Conservation (phyloP, 2,888 invertebrate genomes). For the Tachina lurida region DNA sequence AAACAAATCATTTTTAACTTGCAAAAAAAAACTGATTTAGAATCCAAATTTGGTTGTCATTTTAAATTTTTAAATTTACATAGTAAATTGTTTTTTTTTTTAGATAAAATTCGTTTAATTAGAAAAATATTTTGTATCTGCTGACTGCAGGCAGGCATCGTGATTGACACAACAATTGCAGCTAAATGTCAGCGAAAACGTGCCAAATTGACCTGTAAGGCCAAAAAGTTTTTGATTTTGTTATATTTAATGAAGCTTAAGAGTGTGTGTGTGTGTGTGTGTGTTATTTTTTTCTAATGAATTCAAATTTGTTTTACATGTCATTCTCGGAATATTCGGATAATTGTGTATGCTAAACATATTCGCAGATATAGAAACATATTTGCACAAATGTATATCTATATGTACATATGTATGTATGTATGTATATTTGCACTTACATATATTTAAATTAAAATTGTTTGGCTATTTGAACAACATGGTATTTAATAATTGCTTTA, state of each 20-base stretch:
- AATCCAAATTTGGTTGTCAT: conserved; percentile 35
- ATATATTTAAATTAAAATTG: conserved; percentile 19
- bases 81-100: neutral
- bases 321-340: conserved; percentile 8
- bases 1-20: neutral
- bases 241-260: conserved; percentile 6
- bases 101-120: neutral
- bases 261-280: no score
- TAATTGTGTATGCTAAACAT: neutral
- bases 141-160: neutral
- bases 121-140: neutral
- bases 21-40: neutral
- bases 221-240: conserved; percentile 16
- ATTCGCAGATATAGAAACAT: no score
- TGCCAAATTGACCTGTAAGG: conserved; percentile 55
- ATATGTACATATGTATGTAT: no score
- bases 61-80: neutral
- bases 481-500: neutral
- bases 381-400: no score
- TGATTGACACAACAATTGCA: conserved; percentile 70
- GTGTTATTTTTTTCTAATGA: conserved; percentile 23
- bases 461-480: neutral
- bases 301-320: conserved; percentile 26
- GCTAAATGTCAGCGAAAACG: conserved; percentile 59
- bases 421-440: no score